Evolutionary conservation across 2,888 invertebrate species (phyloP), one percentile per base, ranked within the genome.

Genomic region (Frankliniella fusca): DNA sequence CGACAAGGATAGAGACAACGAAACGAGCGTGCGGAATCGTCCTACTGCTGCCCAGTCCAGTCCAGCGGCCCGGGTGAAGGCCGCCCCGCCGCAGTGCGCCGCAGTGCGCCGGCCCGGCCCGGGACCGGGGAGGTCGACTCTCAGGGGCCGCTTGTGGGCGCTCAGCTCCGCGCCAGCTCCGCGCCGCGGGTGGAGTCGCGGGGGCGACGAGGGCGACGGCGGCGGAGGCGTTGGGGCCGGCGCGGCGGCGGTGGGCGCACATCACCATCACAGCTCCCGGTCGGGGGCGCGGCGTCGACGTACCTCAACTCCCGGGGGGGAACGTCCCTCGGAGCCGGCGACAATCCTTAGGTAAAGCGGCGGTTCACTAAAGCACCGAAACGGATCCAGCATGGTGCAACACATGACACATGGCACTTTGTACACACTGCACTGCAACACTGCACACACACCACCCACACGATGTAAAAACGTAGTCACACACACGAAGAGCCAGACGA

Each of bases 371-470:
- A 27, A 76, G 70, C 70, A 27, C 70, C 70, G 70, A 61, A 61
- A 61, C n/a, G 61, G 61, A 76, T 76, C 70, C 70, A 76, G 70
- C 70, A 76, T 76, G 70, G 70, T 76, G 70, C 70, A 76, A 76
- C 70, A 76, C 70, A 76, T 76, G 70, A 76, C 70, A 76, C 70
- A 76, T 76, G 70, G 70, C 70, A 76, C 70, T 76, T 23, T 61
- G 61, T 61, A 76, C 18, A 76, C 70, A 76, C 70, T 76, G 70
- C 70, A 76, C 70, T 76, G 70, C 70, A 38, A 38, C 38, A 76
- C 70, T 76, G 18, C 27, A 76, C 70, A 76, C 70, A 76, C 70
- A 76, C 70, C 70, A 76, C 70, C 70, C 70, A 76, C 70, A 76
- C n/a, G 70, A 27, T 15, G 61, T 61, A 61, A 8, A 23, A 76